A percentile compares a stretch with the other conserved stretches of the same genome.
Conservation (phyloP, 2,113 vertebrate species). For the Pleuronectes platessa region DNA sequence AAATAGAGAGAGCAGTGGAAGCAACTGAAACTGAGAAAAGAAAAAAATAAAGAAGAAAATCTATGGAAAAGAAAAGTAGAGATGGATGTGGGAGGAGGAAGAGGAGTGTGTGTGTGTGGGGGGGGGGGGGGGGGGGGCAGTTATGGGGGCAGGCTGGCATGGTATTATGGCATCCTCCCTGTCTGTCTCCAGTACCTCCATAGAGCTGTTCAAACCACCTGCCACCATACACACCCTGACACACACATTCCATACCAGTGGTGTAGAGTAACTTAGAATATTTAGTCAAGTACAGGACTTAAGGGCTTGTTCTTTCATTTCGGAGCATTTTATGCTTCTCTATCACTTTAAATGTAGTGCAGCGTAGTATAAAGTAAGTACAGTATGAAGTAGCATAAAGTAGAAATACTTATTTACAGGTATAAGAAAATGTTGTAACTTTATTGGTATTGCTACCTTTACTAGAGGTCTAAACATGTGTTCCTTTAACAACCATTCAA, state of each 20-base stretch:
- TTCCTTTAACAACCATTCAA: too few relatives aligned
- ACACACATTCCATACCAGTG: constrained; percentile 19
- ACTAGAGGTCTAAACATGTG: too few relatives aligned
- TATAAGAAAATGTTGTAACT: not conserved
- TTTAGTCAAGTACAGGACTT: not conserved
- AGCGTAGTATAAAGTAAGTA: not conserved
- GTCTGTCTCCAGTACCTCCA: constrained; percentile 27
- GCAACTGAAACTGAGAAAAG: constrained; percentile 9
- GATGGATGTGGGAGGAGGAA: constrained; percentile 1
- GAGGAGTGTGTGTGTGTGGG: not conserved
- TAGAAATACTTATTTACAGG: not conserved
- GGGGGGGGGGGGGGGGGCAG: too few relatives aligned
- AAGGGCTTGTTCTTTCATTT: not conserved
- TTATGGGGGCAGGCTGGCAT: not conserved
- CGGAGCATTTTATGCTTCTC: not conserved
- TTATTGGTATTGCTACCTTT: too few relatives aligned
- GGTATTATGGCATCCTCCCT: constrained; percentile 16
- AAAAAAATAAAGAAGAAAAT: constrained; percentile 11
- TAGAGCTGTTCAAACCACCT: constrained; percentile 59
- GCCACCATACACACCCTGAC: constrained; percentile 24
- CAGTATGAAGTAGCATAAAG: not conserved
- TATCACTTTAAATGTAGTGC: not conserved
- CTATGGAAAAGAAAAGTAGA: constrained; percentile 15
- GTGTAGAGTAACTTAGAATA: not conserved
- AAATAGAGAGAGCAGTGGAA: not conserved